Base-by-base conservation (phyloP, 2,888 invertebrate species). In the Boloria euphrosyne region DNA sequence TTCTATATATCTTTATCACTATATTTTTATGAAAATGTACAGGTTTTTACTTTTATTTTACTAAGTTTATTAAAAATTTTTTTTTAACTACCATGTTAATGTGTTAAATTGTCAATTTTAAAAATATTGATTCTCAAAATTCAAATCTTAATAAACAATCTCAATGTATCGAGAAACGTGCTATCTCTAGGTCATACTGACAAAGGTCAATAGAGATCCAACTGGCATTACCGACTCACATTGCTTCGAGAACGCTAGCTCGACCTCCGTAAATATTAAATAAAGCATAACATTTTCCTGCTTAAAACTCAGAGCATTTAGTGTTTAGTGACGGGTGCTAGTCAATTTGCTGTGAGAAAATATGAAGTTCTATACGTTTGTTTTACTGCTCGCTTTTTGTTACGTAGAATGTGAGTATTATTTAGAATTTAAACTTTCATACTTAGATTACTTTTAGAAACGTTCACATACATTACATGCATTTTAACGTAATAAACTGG, bases 371-470 rank as follows among this genome's bases (percentile, higher is more conserved):
- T 75, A 68, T 18, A 69, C 76, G 38, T 73, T 85, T 73, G 73
- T 86, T 74, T 77, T 90, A 71, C 74, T 90, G 68, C 79, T 86
- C 66, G 77, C 78, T 66, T 77, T 87, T 72, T 84, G 79, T 75
- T 82, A 79, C 66, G 79, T 79, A 67, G 81, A 90, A 80, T 85
- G 90, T 89, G 71, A 90, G 89, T 89, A 80, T 68, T 74, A 55
- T 71, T 66, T 69, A 51, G 64, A 54, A 66, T 65, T 67, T 66
- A 62, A 69, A 70, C 71, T 72, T 71, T 73, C 69, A 64, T 68
- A 69, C 59, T 62, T 64, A 67, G 71, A 71, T 75, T 70, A 63
- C 27, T 58, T 59, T 68, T 71, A 70, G 67, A 73, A 67, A 71
- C 59, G 62, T 71, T 68, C 69, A 47, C 69, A 69, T 70, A 59